phyloP scores from a whole-genome alignment of 2,113 vertebrate species.

The Excalfactoria chinensis region DNA sequence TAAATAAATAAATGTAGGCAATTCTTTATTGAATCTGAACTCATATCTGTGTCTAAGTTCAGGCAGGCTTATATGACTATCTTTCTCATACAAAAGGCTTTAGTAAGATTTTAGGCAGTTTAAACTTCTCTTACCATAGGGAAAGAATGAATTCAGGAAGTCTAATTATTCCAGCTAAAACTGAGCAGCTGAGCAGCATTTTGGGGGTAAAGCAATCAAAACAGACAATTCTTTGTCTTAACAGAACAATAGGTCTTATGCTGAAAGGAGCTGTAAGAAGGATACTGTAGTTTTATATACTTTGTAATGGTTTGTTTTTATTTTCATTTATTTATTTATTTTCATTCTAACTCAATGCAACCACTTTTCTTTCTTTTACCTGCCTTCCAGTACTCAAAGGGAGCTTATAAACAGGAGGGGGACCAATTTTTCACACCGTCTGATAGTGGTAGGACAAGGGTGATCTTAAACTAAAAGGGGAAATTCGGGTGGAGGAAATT shows the following conservation, averaged over 20 bases:
- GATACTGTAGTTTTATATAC: not conserved
- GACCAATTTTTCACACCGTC: no score
- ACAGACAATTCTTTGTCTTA: not conserved
- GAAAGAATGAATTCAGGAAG: slow-evolving; percentile 7
- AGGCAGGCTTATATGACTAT: not conserved
- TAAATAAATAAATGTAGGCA: not conserved
- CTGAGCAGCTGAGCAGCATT: not conserved
- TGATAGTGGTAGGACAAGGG: no score
- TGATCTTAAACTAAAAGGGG: no score
- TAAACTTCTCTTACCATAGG: not conserved
- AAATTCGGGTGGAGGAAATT: no score
- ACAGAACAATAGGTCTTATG: not conserved
- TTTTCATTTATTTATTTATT: accelerated
- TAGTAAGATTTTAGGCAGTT: not conserved
- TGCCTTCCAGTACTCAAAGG: not conserved
- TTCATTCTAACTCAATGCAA: not conserved
- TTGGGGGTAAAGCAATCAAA: not conserved
- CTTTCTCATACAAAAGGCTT: slow-evolving; percentile 13
- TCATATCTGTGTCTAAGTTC: not conserved
- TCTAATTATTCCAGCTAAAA: slow-evolving; percentile 10
- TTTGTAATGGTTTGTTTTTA: not conserved
- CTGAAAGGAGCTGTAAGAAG: not conserved
- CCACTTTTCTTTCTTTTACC: not conserved
- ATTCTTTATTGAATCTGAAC: slow-evolving; percentile 25
- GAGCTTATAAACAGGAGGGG: no score